Base-by-base conservation (phyloP, 2,888 invertebrate genomes). In the Stenolophus ochropezus region DNA sequence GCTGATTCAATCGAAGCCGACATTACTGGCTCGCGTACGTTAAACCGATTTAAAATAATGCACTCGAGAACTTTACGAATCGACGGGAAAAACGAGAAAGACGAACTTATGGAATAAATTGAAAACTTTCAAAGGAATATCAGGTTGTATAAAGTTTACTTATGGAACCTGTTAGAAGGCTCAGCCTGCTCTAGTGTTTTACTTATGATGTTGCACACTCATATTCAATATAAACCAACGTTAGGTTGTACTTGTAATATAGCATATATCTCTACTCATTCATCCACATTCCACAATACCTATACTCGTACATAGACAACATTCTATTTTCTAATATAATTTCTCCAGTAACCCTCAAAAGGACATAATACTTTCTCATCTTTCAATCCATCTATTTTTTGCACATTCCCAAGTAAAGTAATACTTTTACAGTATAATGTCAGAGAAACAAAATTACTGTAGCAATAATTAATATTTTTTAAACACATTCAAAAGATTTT, bases 21-120 rank as follows among this genome's bases (percentile, higher is more conserved):
- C 73, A 73, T 73, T 73, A 73, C 73, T 6, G 49, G 20, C 49
- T 73, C 73, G 49, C 47, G 23, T 73, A 49, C 73, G 47, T 73
- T 49, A 77, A 77, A 47, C 47, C 56, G 77, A 77, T 77, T 61
- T 77, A 61, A 61, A 77, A 77, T 77, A 77, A 77, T 77, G 77
- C 77, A 77, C 56, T 77, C 77, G 42, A 20, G 42, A 77, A 77
- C 58, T 77, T 77, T 77, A 33, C 56, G 20, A 56, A 75, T 75
- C 56, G 53, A 75, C n/a, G 21, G 27, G 33, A 56, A 56, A 75
- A 75, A 51, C 2, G 27, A 61, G 47, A 77, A 49, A 73, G 21
- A 73, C 49, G 20, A 56, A 33, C 56, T 77, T 77, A 47, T 42
- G 61, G 42, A 61, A 77, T 77, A 77, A 58, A 77, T 61, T 61